These are phyloP conservation scores for Cheilosia impressa DNA, from an alignment of 2,888 invertebrate genomes.

Conservation along the genomic window DNA sequence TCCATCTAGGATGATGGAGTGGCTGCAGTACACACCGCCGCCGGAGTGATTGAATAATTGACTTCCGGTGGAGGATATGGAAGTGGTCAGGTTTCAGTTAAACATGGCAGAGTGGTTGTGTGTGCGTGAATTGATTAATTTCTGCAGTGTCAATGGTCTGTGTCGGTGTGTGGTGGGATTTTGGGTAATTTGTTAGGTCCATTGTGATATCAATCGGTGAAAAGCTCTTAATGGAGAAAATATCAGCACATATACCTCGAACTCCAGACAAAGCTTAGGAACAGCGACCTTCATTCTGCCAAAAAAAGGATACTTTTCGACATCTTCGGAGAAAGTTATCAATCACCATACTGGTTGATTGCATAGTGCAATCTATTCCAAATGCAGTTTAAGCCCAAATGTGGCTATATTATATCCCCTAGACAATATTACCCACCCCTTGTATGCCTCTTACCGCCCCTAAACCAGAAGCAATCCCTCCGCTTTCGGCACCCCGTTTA, in stretches of 20 bases:
- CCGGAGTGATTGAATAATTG: conserved; percentile 66
- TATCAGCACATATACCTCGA: no score
- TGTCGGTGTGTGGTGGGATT: not conserved
- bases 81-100: conserved; percentile 35
- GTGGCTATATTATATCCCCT: no score
- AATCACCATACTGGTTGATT: no score
- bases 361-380: no score
- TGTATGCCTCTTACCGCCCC: not conserved
- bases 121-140: conserved; percentile 28
- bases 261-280: no score
- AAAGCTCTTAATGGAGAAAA: no score
- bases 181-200: not conserved
- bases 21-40: conserved; percentile 10
- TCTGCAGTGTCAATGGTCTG: not conserved
- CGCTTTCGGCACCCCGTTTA: conserved; percentile 12
- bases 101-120: conserved; percentile 21
- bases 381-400: no score
- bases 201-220: no score
- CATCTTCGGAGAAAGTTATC: no score
- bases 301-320: no score
- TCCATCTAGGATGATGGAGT: conserved; percentile 57
- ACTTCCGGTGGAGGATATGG: conserved; percentile 59
- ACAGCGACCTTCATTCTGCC: no score
- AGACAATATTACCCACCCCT: not conserved
- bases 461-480: not conserved